Evolutionary conservation across 2,113 vertebrate genomes (phyloP).

Genomic region (Aleadryas rufinucha): DNA sequence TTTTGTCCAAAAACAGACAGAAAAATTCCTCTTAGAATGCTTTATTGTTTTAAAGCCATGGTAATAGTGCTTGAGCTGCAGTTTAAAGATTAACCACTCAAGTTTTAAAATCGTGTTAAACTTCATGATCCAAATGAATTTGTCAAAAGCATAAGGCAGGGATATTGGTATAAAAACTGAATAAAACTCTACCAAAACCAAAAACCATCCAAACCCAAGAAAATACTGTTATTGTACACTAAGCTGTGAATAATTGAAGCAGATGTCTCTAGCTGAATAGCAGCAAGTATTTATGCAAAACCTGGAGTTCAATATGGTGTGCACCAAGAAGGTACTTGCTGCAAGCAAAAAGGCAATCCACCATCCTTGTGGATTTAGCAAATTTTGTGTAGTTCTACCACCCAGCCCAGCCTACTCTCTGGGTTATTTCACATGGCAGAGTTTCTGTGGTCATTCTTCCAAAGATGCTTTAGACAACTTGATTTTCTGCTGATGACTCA

Average conservation of each 20-base stretch:
- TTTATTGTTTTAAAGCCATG: background rate
- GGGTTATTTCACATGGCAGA: background rate
- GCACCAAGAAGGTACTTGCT: background rate
- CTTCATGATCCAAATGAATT: background rate
- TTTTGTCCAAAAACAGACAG: background rate
- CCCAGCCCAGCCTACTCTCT: background rate
- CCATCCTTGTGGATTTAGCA: background rate
- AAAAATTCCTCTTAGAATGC: background rate
- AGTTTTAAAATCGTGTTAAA: background rate
- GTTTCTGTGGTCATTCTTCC: background rate
- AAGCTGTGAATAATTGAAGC: background rate
- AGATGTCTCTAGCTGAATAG: background rate
- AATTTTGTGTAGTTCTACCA: background rate
- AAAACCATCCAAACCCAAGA: background rate
- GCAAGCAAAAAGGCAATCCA: background rate
- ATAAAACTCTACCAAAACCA: background rate
- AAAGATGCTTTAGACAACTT: background rate
- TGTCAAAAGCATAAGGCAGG: background rate
- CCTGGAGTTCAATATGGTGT: background rate
- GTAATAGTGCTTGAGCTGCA: background rate
- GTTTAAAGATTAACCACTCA: background rate
- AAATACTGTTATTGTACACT: background rate
- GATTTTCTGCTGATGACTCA: background rate
- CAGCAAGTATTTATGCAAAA: background rate
- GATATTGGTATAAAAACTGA: background rate